A percentile compares a stretch with the other conserved stretches of the same genome.
These are phyloP conservation scores for Meiosimyza decipiens DNA, from an alignment of 2,888 invertebrate genomes.

Conservation along the genomic window DNA sequence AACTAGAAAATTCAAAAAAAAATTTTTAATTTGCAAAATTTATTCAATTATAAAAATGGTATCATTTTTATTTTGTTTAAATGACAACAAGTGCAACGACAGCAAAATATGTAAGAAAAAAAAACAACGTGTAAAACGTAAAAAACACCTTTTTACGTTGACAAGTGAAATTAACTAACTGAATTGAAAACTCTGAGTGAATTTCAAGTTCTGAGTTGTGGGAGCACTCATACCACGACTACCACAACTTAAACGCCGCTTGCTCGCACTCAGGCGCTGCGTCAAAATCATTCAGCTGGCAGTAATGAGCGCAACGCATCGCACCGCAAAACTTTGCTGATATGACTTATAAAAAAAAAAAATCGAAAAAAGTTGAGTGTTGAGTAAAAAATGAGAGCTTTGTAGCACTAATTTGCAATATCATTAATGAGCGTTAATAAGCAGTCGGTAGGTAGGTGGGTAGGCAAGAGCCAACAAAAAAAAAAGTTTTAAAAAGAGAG, in stretches of 20 bases:
- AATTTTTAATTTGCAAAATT: too few relatives aligned
- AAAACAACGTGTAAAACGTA: conserved; percentile 15
- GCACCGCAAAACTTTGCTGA: neutral
- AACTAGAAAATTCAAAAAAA: too few relatives aligned
- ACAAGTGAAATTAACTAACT: conserved; percentile 41
- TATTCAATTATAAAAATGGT: too few relatives aligned
- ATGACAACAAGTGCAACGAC: conserved; percentile 21
- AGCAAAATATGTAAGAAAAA: conserved; percentile 20
- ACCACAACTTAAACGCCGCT: neutral
- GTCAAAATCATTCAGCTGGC: neutral
- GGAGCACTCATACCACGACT: neutral
- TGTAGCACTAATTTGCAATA: conserved; percentile 4
- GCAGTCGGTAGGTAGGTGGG: too few relatives aligned
- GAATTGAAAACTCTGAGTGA: conserved; percentile 17
- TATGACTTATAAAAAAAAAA: too few relatives aligned
- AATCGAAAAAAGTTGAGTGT: too few relatives aligned
- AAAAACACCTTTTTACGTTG: conserved; percentile 36
- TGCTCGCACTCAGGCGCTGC: neutral
- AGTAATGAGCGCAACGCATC: conserved; percentile 15
- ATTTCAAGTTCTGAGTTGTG: too few relatives aligned
- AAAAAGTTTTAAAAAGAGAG: too few relatives aligned
- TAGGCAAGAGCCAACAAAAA: too few relatives aligned
- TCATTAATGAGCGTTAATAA: conserved; percentile 13
- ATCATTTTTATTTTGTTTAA: too few relatives aligned
- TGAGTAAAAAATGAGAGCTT: too few relatives aligned